These are phyloP conservation scores for Metopia argyrocephala DNA, from an alignment of 2,888 invertebrate species.

Conservation along the genomic window DNA sequence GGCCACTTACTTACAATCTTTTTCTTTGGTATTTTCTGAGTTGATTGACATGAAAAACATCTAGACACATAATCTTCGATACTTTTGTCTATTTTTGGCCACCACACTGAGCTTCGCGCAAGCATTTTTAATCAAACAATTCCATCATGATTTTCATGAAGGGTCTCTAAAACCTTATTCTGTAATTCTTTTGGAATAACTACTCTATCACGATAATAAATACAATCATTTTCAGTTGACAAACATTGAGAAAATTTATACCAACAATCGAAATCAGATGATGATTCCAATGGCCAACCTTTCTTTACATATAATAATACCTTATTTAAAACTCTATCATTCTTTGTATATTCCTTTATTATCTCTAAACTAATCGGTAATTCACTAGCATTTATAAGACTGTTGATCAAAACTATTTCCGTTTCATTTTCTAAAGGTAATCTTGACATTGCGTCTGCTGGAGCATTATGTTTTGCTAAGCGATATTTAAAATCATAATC, in stretches of 20 bases:
- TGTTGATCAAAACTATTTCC: no score
- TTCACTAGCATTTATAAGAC: no score
- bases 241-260: conserved; percentile 6
- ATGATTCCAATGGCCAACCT: no score
- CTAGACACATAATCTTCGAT: conserved; percentile 17
- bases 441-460: conserved; percentile 47
- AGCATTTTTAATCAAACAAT: conserved; percentile 12
- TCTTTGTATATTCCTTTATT: no score
- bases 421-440: conserved; percentile 15
- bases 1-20: conserved; percentile 1
- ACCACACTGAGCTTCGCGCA: conserved; percentile 23
- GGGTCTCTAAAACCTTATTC: background rate
- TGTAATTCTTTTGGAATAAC: conserved; percentile 10
- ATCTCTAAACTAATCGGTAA: no score
- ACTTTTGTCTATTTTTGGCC: conserved; percentile 23
- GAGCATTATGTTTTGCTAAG: conserved; percentile 32
- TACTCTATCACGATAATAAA: conserved; percentile 23
- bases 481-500: conserved; percentile 37
- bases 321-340: no score
- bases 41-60: conserved; percentile 18
- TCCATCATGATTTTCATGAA: conserved; percentile 25
- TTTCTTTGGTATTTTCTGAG: conserved; percentile 9
- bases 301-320: no score
- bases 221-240: conserved; percentile 19
- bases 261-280: background rate